Conservation (phyloP, 2,113 vertebrate genomes). For the Coptodon rendalli region DNA sequence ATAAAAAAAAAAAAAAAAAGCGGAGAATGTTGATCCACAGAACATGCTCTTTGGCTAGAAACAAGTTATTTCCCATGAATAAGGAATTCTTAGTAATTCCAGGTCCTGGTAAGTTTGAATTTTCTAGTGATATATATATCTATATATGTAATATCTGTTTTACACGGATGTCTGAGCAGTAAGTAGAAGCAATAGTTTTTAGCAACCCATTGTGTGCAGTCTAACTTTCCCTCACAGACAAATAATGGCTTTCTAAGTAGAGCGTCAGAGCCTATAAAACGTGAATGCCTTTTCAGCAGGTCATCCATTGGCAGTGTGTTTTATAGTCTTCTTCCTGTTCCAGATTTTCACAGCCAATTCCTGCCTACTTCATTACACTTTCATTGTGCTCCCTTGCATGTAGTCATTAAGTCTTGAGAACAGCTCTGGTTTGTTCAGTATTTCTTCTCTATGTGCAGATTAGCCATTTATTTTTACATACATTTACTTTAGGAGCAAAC, state of each 20-base stretch:
- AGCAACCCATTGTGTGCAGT: constrained; percentile 14
- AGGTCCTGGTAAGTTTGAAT: neutral
- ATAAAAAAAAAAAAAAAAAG: neutral
- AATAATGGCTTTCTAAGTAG: constrained; percentile 34
- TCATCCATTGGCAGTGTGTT: constrained; percentile 49
- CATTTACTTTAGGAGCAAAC: neutral
- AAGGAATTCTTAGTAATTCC: neutral
- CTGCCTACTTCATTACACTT: constrained; percentile 27
- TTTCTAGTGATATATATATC: neutral
- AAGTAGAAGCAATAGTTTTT: neutral
- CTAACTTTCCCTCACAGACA: constrained; percentile 38
- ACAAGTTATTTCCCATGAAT: neutral
- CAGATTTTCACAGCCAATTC: constrained; percentile 46
- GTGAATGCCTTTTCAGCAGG: constrained; percentile 55
- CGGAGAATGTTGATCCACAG: neutral
- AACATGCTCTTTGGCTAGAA: neutral
- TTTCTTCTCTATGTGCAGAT: neutral
- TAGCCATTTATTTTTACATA: neutral
- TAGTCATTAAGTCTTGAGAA: neutral
- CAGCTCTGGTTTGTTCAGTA: neutral
- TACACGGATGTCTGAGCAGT: neutral
- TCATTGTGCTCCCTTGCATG: neutral
- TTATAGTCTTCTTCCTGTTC: constrained; percentile 52
- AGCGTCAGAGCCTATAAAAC: constrained; percentile 45
- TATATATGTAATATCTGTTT: neutral